phyloP scores from a whole-genome alignment of 2,113 vertebrate species.

The Neotragus moschatus region DNA sequence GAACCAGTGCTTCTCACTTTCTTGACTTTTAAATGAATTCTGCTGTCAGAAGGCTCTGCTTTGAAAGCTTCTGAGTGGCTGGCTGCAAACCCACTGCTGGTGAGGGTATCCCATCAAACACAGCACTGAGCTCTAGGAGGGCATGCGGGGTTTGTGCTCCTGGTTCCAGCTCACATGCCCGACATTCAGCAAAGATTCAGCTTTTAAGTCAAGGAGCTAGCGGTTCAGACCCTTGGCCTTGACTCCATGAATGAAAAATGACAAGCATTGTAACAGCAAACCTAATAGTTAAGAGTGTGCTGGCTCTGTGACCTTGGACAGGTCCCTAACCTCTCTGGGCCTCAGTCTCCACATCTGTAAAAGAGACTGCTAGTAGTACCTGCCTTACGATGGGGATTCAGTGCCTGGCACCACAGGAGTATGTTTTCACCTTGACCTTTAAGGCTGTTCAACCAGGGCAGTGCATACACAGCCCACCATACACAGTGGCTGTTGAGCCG shows the following conservation, averaged over 20 bases:
- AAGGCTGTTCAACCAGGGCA: no score
- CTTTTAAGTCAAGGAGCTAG: not conserved
- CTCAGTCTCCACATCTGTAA: not conserved
- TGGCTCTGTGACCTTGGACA: not conserved
- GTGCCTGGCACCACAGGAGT: not conserved
- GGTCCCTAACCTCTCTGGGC: not conserved
- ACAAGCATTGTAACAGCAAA: not conserved
- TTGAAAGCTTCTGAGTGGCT: not conserved
- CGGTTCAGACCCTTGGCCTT: not conserved
- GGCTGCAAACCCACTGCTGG: not conserved
- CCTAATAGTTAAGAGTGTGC: not conserved
- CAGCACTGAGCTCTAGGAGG: no score
- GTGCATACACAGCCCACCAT: not conserved
- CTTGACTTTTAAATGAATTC: not conserved
- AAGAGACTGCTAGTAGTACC: not conserved
- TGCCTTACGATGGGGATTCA: not conserved
- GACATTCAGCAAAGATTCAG: not conserved
- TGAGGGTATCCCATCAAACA: no score
- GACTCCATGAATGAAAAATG: not conserved
- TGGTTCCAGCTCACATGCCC: accelerated
- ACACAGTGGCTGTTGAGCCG: not conserved
- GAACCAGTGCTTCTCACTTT: not conserved
- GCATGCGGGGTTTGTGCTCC: not conserved
- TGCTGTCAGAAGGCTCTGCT: not conserved
- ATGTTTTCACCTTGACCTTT: not conserved